A percentile compares a stretch with the other conserved stretches of the same genome.
Conservation (phyloP, 2,113 vertebrate genomes). For the Vombatus ursinus region DNA sequence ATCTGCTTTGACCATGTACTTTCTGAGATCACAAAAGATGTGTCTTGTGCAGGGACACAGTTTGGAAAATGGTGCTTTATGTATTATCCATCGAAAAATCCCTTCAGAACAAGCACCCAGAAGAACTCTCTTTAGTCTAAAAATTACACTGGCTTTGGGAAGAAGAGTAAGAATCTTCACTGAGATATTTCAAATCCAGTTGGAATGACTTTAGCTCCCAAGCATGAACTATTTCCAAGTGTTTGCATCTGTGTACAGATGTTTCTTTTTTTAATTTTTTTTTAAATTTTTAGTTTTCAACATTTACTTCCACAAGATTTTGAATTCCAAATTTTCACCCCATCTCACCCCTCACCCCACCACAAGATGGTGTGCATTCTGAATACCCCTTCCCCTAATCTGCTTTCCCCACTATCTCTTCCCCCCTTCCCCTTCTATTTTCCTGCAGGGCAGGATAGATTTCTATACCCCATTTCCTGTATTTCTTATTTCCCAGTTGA, state of each 20-base stretch:
- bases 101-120: background rate
- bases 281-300: too few species aligned
- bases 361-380: too few species aligned
- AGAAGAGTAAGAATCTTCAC: background rate
- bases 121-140: conserved; percentile 10
- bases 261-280: background rate
- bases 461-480: too few species aligned
- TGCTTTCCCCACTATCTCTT: too few species aligned
- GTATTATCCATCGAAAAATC: conserved; percentile 4
- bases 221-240: conserved; percentile 12
- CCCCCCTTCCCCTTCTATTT: too few species aligned
- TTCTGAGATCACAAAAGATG: background rate
- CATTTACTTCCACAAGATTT: too few species aligned
- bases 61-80: conserved; percentile 20
- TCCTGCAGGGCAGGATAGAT: too few species aligned
- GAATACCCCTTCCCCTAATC: too few species aligned
- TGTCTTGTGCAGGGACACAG: background rate
- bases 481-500: too few species aligned
- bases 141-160: background rate
- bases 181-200: background rate
- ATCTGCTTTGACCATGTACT: background rate
- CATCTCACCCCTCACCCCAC: too few species aligned
- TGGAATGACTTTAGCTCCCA: background rate
- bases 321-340: too few species aligned
- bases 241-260: background rate